These are phyloP conservation scores for Ashinkailepas kermadecensis DNA, from an alignment of 2,888 invertebrate genomes.

Conservation along the genomic window DNA sequence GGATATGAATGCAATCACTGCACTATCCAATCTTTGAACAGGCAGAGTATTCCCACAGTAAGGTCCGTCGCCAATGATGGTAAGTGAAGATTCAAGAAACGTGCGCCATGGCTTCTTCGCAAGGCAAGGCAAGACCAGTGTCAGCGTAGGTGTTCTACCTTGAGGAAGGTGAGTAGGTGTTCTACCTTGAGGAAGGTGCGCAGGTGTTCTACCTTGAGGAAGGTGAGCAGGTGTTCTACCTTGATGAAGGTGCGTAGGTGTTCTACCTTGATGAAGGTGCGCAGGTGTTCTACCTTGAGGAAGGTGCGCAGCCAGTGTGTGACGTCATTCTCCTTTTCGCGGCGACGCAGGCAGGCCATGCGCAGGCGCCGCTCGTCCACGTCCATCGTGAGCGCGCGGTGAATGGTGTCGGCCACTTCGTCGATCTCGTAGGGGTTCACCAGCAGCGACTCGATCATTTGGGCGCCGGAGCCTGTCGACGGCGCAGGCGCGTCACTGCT, in stretches of 20 bases:
- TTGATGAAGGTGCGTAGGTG: too few species aligned
- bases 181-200: constrained; percentile 41
- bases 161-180: constrained; percentile 41
- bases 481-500: too few species aligned
- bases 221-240: constrained; percentile 42
- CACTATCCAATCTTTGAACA: too few species aligned
- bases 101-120: too few species aligned
- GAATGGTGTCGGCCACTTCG: constrained; percentile 42
- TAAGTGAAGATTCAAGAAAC: too few species aligned
- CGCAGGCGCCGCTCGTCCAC: constrained; percentile 43
- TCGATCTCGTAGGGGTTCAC: constrained; percentile 45
- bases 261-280: too few species aligned
- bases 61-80: too few species aligned
- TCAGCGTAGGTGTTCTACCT: not conserved
- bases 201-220: constrained; percentile 42
- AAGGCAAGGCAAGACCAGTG: too few species aligned
- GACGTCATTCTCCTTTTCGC: constrained; percentile 43
- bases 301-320: constrained; percentile 44
- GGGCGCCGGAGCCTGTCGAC: constrained; percentile 34
- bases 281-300: constrained; percentile 39
- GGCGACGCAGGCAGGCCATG: constrained; percentile 43
- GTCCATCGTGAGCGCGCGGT: constrained; percentile 44
- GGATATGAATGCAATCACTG: too few species aligned
- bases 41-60: too few species aligned
- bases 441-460: constrained; percentile 45